phyloP scores from a whole-genome alignment of 2,888 invertebrate species.

The Conomelus anceps region DNA sequence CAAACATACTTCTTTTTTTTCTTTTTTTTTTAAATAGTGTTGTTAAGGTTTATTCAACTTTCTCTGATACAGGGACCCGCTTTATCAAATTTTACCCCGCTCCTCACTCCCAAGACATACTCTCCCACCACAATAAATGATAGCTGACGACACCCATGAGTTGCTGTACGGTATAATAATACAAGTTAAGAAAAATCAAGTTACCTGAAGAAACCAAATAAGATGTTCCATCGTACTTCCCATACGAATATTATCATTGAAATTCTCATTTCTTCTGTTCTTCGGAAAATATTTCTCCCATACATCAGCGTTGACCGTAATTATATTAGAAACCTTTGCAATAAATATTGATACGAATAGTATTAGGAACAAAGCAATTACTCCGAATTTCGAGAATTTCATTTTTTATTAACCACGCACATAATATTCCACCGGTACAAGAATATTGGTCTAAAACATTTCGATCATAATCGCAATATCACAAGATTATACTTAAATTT shows the following conservation, averaged over 20 bases:
- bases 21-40: no score
- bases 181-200: slow-evolving; percentile 6
- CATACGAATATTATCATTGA: slow-evolving; percentile 40
- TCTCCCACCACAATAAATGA: no score
- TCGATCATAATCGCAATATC: background rate
- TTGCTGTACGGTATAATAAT: no score
- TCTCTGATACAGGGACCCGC: no score
- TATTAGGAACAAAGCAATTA: slow-evolving; percentile 51
- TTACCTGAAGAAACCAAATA: slow-evolving; percentile 73
- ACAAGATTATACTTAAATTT: no score
- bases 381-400: background rate
- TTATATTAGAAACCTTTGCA: slow-evolving; percentile 60
- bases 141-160: no score
- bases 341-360: slow-evolving; percentile 60
- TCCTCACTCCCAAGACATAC: no score
- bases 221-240: slow-evolving; percentile 51
- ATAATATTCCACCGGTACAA: background rate
- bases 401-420: background rate
- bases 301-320: slow-evolving; percentile 50
- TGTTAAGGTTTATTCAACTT: no score
- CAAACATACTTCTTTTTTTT: no score
- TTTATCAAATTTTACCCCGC: no score
- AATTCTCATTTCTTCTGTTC: slow-evolving; percentile 31
- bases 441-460: background rate
- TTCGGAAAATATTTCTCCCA: slow-evolving; percentile 40